phyloP scores from a whole-genome alignment of 2,113 vertebrate genomes.

The Thunnus maccoyii region DNA sequence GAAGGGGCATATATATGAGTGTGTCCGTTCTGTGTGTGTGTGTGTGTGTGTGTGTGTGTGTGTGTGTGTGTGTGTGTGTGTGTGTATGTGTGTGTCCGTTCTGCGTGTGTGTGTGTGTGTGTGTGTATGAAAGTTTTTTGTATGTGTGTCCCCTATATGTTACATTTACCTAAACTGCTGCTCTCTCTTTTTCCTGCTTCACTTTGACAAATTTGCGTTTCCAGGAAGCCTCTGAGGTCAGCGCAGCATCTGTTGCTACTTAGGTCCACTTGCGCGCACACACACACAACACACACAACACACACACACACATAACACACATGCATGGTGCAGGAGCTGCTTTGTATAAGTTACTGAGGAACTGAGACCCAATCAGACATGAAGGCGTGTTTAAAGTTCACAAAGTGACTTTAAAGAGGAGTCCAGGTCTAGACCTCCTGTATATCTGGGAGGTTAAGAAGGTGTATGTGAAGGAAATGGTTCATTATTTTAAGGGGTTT shows the following conservation, averaged over 20 bases:
- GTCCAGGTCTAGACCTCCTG: constrained; percentile 48
- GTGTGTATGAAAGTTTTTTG: no score
- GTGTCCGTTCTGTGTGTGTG: not conserved
- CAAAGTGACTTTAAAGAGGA: constrained; percentile 72
- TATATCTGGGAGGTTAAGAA: constrained; percentile 29
- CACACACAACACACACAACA: constrained; percentile 27
- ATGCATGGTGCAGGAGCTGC: constrained; percentile 76
- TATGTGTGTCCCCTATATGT: constrained; percentile 67
- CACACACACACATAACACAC: constrained; percentile 24
- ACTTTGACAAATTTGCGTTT: constrained; percentile 95
- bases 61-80: not conserved
- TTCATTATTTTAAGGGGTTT: constrained; percentile 4
- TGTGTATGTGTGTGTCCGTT: not conserved
- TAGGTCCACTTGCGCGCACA: constrained; percentile 76
- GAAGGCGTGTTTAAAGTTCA: constrained; percentile 84
- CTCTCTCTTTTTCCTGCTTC: constrained; percentile 86
- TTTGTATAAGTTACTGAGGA: constrained; percentile 87
- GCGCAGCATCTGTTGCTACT: constrained; percentile 93
- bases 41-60: constrained; percentile 16
- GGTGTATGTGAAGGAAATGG: constrained; percentile 15
- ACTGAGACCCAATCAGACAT: constrained; percentile 84
- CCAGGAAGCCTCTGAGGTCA: constrained; percentile 95
- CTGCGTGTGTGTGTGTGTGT: not conserved
- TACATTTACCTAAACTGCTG: constrained; percentile 88
- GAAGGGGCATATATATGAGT: constrained; percentile 10